A percentile compares a stretch with the other conserved stretches of the same genome.
Evolutionary conservation across 2,797 vertebrate species (phyloP).

Genomic region (Remorina albescens): DNA sequence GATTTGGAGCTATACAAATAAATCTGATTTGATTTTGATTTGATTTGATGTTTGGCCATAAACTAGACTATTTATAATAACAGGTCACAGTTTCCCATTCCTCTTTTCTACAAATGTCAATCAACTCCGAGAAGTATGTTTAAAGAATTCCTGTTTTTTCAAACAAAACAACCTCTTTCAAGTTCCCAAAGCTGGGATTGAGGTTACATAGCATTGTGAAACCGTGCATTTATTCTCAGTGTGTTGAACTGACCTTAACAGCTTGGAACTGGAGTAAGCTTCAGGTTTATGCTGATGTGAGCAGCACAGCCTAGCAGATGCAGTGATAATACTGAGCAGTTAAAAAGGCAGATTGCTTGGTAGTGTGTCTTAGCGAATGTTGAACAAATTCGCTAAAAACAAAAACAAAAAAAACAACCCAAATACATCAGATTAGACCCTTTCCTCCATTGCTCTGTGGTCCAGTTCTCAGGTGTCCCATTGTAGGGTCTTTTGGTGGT

Average conservation of each 20-base stretch:
- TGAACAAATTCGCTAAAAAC: neutral
- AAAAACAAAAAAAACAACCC: no score
- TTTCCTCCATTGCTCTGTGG: conserved; percentile 1
- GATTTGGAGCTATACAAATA: no score
- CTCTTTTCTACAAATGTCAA: neutral
- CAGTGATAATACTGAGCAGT: conserved; percentile 5
- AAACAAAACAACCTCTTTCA: neutral
- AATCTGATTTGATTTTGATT: no score
- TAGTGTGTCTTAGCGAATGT: neutral
- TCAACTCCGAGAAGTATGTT: neutral
- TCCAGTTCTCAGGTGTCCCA: no score
- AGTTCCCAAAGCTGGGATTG: conserved; percentile 21
- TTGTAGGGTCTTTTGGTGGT: no score
- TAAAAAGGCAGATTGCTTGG: no score
- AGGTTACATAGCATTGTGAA: conserved; percentile 24
- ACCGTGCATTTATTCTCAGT: conserved; percentile 6
- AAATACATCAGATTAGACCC: no score
- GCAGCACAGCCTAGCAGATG: conserved; percentile 1
- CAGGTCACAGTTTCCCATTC: neutral
- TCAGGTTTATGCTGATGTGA: conserved; percentile 35
- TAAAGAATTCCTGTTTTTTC: conserved; percentile 25
- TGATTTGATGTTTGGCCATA: conserved; percentile 13
- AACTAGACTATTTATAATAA: neutral
- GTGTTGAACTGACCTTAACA: conserved; percentile 10
- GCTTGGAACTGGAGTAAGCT: neutral